These are phyloP conservation scores for Nannospalax galili DNA, from an alignment of 2,113 vertebrate genomes.

Conservation along the genomic window DNA sequence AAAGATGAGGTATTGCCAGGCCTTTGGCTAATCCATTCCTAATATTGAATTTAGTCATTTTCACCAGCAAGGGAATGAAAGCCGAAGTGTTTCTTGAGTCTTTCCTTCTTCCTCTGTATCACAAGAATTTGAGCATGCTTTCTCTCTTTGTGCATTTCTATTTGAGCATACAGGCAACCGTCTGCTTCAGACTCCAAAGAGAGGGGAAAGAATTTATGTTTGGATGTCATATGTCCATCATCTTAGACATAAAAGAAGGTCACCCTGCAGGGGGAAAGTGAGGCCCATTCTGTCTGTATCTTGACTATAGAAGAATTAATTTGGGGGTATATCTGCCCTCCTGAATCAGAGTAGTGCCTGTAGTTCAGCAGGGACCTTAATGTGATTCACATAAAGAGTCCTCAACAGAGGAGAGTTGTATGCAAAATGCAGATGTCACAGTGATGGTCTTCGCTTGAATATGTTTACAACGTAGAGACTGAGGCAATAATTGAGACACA, in stretches of 20 bases:
- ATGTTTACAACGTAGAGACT: conserved; percentile 11
- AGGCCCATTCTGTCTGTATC: neutral
- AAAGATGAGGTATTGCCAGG: neutral
- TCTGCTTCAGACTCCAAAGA: neutral
- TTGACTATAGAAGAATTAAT: neutral
- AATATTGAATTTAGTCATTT: neutral
- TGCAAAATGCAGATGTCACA: neutral
- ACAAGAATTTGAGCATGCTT: neutral
- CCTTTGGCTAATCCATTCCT: neutral
- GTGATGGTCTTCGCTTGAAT: neutral
- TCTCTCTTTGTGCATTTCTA: conserved; percentile 24
- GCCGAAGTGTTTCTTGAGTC: neutral
- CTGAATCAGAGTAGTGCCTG: neutral
- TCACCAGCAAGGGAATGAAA: neutral
- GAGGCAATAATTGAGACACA: neutral
- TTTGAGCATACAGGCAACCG: conserved; percentile 36
- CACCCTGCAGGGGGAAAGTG: neutral
- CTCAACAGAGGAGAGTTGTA: neutral
- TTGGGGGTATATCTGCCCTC: neutral
- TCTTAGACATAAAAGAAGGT: conserved; percentile 43
- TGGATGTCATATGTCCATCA: conserved; percentile 24
- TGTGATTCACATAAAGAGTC: neutral
- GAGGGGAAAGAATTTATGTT: neutral
- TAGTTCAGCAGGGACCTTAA: neutral
- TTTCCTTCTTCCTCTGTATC: neutral